A percentile compares a stretch with the other conserved stretches of the same genome.
These are phyloP conservation scores for Palythoa grandiflora DNA, from an alignment of 92 coral and sea anemone species.

Conservation along the genomic window DNA sequence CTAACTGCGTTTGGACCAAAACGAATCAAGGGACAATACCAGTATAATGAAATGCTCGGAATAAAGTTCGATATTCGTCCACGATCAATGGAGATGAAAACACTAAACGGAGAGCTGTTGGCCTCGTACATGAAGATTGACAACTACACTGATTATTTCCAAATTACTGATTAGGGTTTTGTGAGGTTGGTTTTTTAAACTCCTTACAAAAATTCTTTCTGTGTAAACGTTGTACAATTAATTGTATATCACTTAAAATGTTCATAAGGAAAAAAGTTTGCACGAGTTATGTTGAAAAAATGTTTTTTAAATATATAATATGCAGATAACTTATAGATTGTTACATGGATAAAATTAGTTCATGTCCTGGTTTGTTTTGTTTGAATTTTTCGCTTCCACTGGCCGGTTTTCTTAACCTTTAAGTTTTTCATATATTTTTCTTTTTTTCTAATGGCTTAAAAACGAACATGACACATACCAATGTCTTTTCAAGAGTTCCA, in stretches of 20 bases:
- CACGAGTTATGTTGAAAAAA: neutral
- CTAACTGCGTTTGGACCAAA: constrained; percentile 5
- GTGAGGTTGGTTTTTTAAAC: neutral
- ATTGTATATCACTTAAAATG: neutral
- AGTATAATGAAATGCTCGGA: neutral
- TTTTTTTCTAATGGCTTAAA: no score
- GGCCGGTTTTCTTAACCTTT: no score
- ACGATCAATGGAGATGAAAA: constrained; percentile 12
- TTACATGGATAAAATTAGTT: no score
- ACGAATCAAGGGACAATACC: neutral
- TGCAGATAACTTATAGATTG: no score
- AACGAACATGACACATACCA: no score
- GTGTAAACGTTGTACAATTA: neutral
- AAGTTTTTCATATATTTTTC: no score
- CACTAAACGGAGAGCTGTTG: neutral
- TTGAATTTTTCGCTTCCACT: no score
- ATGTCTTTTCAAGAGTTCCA: no score
- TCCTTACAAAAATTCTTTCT: neutral
- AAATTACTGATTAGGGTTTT: constrained; percentile 26
- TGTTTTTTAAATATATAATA: no score
- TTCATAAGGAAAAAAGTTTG: neutral
- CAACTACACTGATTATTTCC: neutral
- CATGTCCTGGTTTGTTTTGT: no score
- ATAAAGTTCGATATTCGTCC: constrained; percentile 21
- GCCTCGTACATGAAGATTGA: constrained; percentile 9